Conservation (phyloP, 2,797 vertebrate species). For the Bothrops alternatus region DNA sequence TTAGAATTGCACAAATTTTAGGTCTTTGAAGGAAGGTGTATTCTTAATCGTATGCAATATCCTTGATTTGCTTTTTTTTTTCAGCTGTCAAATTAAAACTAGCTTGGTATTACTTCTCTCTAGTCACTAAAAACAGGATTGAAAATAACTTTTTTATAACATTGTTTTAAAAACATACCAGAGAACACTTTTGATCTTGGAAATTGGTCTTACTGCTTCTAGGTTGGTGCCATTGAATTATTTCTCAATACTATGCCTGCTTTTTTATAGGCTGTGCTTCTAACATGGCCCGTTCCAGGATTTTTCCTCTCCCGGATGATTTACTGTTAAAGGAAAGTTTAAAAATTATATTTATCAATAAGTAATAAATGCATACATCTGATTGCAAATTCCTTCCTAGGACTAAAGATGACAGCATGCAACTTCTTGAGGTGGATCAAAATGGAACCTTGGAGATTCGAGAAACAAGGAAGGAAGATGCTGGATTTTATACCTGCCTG, state of each 20-base stretch:
- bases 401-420: constrained; percentile 81
- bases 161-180: background rate
- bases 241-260: background rate
- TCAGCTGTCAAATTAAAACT: background rate
- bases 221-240: background rate
- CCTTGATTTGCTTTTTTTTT: background rate
- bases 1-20: background rate
- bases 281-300: background rate
- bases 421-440: constrained; percentile 69
- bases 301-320: background rate
- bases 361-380: background rate
- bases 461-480: constrained; percentile 74
- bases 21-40: background rate
- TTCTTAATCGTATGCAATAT: background rate
- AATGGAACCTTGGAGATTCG: constrained; percentile 87
- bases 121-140: background rate
- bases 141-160: background rate
- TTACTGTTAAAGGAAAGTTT: background rate
- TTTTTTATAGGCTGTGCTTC: background rate
- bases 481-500: constrained; percentile 85
- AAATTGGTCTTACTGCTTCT: background rate
- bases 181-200: background rate
- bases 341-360: background rate
- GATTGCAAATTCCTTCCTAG: constrained; percentile 59
- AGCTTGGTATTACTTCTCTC: background rate